Evolutionary conservation across 2,797 vertebrate genomes (phyloP), one percentile per base, ranked within the genome.

Genomic region (Eupleurogrammus muticus): DNA sequence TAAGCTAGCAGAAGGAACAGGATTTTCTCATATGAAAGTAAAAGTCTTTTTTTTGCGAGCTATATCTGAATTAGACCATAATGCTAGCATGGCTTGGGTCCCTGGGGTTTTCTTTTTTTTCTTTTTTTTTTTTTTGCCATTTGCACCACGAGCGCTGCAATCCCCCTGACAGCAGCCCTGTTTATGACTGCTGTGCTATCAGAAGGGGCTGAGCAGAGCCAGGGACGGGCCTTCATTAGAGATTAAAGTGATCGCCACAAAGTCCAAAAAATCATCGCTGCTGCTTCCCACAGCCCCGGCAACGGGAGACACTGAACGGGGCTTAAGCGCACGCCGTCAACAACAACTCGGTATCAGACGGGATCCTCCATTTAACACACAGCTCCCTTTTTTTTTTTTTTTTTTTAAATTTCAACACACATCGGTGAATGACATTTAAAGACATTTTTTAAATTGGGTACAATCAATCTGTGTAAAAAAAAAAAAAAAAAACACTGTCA

Each of bases 211-310:
- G 86, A 89, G 89, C 77, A 53, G 78, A 81, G 79, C 79, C 86
- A 85, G 83, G 80, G 80, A 92, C 85, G 74, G 88, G 87, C 90
- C 91, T 93, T 90, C 90, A 88, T 92, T 90, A 89, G 90, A 91
- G 92, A 92, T 91, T 92, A 91, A 87, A 92, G 88, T 93, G 92
- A 93, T 84, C 88, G 79, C 87, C 85, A 85, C 84, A 85, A 81
- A 87, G 87, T 90, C 89, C 84, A 83, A 84, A 83, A 84, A 89
- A 90, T 90, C 89, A 90, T 88, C 84, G 74, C 85, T 63, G 79
- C 87, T 84, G 79, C 87, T 84, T 86, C 81, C 73, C 76, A 73
- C 71, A 72, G 82, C 86, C 48, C 82, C 75, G 75, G 3, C 80
- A 20, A 80, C 70, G 73, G 68, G 66, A 82, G 84, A 85, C 87